A percentile compares a stretch with the other conserved stretches of the same genome.
Conservation (phyloP, 2,113 vertebrate species). For the Promerops cafer region DNA sequence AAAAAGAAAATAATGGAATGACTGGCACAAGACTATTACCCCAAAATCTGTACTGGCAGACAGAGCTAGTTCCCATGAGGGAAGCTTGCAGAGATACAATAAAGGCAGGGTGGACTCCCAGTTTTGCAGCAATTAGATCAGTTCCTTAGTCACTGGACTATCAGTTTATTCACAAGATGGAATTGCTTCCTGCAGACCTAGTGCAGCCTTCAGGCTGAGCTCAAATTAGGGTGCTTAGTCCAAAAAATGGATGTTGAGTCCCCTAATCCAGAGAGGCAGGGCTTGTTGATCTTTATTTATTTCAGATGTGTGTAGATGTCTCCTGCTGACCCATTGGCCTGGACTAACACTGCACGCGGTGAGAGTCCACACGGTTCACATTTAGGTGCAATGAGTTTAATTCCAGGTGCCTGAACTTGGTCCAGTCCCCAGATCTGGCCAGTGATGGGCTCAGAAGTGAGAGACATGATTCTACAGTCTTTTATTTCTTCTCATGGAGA, state of each 20-base stretch:
- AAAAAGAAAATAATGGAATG: not conserved
- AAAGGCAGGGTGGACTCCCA: not conserved
- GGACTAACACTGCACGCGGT: too few species aligned
- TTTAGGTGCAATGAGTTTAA: not conserved
- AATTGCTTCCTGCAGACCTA: not conserved
- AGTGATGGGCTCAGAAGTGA: not conserved
- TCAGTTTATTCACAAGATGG: not conserved
- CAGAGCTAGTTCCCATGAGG: not conserved
- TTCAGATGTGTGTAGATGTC: not conserved
- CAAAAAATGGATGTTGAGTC: not conserved
- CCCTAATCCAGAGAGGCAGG: not conserved
- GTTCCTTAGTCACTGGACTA: not conserved
- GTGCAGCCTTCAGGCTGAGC: not conserved
- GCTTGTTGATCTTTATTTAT: not conserved
- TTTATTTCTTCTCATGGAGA: not conserved
- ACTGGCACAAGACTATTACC: accelerated
- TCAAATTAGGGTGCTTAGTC: not conserved
- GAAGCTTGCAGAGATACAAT: not conserved
- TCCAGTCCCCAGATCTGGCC: not conserved
- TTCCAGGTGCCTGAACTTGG: not conserved
- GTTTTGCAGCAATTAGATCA: not conserved
- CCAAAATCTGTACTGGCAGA: not conserved
- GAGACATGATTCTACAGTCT: accelerated
- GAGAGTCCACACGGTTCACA: accelerated
- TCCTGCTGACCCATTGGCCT: not conserved